Conservation (phyloP, 1,140 invertebrate genomes). For the Ceratina calcarata region DNA sequence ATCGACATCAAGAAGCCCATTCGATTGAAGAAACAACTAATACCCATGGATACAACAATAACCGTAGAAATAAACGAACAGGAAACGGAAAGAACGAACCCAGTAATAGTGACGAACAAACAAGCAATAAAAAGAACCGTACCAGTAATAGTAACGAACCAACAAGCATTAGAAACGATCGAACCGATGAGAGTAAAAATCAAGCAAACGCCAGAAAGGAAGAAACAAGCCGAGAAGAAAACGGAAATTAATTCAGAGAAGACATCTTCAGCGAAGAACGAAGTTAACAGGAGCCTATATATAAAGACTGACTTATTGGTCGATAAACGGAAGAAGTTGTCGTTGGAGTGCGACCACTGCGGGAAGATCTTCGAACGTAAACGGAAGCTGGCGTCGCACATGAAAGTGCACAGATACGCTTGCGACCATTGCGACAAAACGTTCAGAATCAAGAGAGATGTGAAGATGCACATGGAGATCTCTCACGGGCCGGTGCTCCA, state of each 20-base stretch:
- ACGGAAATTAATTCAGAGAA: no score
- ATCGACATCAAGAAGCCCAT: neutral
- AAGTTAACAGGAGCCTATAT: no score
- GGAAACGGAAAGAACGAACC: neutral
- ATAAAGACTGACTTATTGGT: neutral
- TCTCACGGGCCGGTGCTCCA: conserved; percentile 52
- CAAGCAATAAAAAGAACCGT: no score
- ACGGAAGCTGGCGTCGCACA: conserved; percentile 73
- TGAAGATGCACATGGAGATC: conserved; percentile 74
- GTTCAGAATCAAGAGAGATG: conserved; percentile 53
- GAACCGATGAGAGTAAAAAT: no score
- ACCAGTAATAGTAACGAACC: no score
- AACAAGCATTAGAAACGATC: no score
- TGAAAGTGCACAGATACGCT: conserved; percentile 65
- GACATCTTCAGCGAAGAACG: no score
- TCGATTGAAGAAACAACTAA: no score
- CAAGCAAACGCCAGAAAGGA: neutral
- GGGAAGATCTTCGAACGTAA: conserved; percentile 76
- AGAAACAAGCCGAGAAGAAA: neutral
- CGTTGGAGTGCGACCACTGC: conserved; percentile 46
- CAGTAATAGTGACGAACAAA: no score
- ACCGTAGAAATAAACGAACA: no score
- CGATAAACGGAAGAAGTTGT: neutral
- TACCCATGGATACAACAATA: no score
- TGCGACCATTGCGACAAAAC: conserved; percentile 58